phyloP scores from a whole-genome alignment of 2,888 invertebrate species.

The Scrobipalpa atriplicella region DNA sequence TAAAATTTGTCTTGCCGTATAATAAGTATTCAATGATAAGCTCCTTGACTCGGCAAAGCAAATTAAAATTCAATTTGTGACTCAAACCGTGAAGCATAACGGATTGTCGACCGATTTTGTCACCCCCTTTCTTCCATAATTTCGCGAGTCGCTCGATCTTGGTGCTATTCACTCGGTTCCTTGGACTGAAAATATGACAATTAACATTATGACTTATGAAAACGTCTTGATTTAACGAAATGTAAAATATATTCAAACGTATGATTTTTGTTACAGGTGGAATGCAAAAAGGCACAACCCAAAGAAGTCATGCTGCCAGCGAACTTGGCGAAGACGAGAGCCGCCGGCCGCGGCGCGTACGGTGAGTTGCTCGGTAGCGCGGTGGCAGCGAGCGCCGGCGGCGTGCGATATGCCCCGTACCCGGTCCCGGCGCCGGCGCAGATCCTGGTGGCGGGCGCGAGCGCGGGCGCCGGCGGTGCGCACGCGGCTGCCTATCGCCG shows the following conservation, averaged over 20 bases:
- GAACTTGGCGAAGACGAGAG: conserved; percentile 97
- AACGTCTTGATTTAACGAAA: not conserved
- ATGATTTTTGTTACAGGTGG: conserved; percentile 88
- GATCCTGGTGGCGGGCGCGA: conserved; percentile 69
- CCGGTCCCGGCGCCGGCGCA: conserved; percentile 81
- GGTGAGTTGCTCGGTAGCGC: conserved; percentile 97
- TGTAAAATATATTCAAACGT: not conserved
- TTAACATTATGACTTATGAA: conserved; percentile 39
- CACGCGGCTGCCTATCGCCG: conserved; percentile 71
- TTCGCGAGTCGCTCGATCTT: conserved; percentile 66
- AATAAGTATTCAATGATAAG: conserved; percentile 77
- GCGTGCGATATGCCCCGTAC: conserved; percentile 85
- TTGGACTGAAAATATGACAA: conserved; percentile 53
- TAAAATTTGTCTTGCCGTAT: conserved; percentile 67
- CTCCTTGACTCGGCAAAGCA: conserved; percentile 76
- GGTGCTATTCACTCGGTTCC: conserved; percentile 58
- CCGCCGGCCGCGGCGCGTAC: conserved; percentile 97
- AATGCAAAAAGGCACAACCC: conserved; percentile 99
- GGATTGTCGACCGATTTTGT: conserved; percentile 75
- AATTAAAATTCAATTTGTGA: conserved; percentile 81
- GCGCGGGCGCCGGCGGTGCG: conserved; percentile 61
- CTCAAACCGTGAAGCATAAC: conserved; percentile 76
- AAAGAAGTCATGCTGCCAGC: conserved; percentile 99
- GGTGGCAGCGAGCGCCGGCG: conserved; percentile 81
- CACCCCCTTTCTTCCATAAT: conserved; percentile 74